These are phyloP conservation scores for Protobothrops mucrosquamatus DNA, from an alignment of 2,113 vertebrate species.

Conservation along the genomic window DNA sequence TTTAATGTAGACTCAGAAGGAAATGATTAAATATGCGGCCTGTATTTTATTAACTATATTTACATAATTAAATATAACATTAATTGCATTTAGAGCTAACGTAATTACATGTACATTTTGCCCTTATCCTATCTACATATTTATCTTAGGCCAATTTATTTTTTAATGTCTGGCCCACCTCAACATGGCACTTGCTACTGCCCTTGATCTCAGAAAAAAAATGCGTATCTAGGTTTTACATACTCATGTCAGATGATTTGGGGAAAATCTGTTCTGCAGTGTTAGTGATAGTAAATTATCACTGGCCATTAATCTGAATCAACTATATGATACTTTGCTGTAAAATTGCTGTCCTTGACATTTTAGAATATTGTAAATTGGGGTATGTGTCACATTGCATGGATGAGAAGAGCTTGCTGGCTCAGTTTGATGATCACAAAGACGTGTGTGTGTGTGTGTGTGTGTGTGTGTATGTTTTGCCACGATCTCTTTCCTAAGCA, in stretches of 20 bases:
- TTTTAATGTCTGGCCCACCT: not conserved
- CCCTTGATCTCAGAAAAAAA: not conserved
- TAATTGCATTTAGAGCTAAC: not conserved
- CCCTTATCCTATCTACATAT: not conserved
- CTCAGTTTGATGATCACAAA: not conserved
- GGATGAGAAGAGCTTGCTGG: not conserved
- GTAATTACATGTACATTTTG: not conserved
- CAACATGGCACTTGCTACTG: not conserved
- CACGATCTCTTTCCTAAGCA: not conserved
- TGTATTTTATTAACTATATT: not conserved
- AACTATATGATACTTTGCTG: not conserved
- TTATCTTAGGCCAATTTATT: not conserved
- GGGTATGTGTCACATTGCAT: not conserved
- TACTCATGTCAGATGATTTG: not conserved
- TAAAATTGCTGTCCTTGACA: not conserved
- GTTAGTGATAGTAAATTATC: not conserved
- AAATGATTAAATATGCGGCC: not conserved
- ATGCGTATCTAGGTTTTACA: not conserved
- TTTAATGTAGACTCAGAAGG: not conserved
- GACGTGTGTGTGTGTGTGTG: not conserved
- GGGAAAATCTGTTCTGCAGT: not conserved
- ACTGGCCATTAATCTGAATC: not conserved
- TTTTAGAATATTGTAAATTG: not conserved
- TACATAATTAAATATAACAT: not conserved
- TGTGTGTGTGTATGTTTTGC: not conserved